phyloP scores from a whole-genome alignment of 1,140 invertebrate genomes.

The Brachionus manjavacas region DNA sequence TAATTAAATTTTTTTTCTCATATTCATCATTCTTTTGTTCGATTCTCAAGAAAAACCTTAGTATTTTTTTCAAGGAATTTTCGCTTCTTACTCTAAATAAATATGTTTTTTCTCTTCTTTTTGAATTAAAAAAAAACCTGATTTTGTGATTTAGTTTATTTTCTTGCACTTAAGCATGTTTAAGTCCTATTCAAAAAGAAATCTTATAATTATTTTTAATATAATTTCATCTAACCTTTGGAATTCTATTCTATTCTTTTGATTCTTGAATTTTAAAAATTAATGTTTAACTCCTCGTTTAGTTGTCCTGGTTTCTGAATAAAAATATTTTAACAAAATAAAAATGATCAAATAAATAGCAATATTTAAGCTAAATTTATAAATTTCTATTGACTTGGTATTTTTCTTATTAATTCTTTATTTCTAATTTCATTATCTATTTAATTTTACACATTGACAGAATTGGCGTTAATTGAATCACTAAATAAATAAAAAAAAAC shows the following conservation, averaged over 20 bases:
- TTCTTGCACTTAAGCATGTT: not conserved
- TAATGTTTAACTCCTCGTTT: not conserved
- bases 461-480: too few species aligned
- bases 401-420: too few species aligned
- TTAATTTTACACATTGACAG: too few species aligned
- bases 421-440: too few species aligned
- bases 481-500: too few species aligned
- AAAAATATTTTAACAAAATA: too few species aligned
- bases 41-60: not conserved
- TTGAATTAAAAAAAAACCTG: not conserved
- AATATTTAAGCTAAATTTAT: too few species aligned
- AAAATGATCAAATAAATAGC: too few species aligned
- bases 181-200: not conserved
- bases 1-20: not conserved
- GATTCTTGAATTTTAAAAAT: not conserved
- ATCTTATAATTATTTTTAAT: not conserved
- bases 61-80: not conserved
- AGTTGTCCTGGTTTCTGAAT: too few species aligned
- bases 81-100: not conserved
- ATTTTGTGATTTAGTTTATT: not conserved
- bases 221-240: not conserved
- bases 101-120: not conserved
- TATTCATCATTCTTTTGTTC: not conserved
- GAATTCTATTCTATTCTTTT: not conserved
- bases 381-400: too few species aligned